Base-by-base conservation (phyloP, 1,140 invertebrate species). In the Oedothorax gibbosus region DNA sequence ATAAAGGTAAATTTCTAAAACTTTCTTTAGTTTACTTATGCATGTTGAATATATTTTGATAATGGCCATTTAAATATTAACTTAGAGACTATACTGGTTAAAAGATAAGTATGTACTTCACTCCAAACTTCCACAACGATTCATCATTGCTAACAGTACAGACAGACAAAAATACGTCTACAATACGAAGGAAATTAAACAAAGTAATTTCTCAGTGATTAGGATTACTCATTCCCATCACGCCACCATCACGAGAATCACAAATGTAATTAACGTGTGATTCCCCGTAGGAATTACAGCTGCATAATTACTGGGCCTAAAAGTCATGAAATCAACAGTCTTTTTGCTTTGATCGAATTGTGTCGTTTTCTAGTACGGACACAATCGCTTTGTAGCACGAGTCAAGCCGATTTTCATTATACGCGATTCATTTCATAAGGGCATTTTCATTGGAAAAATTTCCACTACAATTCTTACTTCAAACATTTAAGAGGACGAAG, bases 181-280 rank as follows among this genome's bases (percentile, higher is more conserved):
- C 35, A 35, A 35, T 35, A 35, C 35, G 35, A 75, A 57, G 54
- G 60, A 75, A 53, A 57, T 57, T 77, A 51, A 11, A 12, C 49
- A 49, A 66, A 64, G 76, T 78, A 65, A 78, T 78, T 66, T 62
- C 60, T 53, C 76, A 54, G 60, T 35, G 73, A 53, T 66, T 66
- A 51, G 50, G 76, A 66, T 78, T 78, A 78, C 49, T 35, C 60
- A 78, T 66, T 64, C 76, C n/a, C 62, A 66, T 66, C 64, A 66
- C 76, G 49, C 14, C 62, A 15, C 54, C 75, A 49, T 50, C 56
- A 49, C 18, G 49, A 50, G 76, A 78, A 78, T 78, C 60, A 66
- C 20, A 78, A 78, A 78, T 78, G 76, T 78, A 78, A 78, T 78
- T 78, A 78, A 78, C 60, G 76, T 78, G 76, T 68, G 76, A 78